Conservation (phyloP, 2,113 vertebrate species). For the Thymallus thymallus region DNA sequence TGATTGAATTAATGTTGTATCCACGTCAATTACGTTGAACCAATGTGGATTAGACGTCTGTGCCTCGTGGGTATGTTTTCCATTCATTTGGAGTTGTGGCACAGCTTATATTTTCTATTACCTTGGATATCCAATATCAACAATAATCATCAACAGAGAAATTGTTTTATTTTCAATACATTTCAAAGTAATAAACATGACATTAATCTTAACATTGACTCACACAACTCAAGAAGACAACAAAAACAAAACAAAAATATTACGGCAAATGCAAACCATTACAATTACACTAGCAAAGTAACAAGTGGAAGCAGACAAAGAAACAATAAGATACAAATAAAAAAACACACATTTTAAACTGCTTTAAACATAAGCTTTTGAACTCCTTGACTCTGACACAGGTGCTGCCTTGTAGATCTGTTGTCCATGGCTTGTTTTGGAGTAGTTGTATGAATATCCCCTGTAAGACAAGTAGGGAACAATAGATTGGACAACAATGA, state of each 20-base stretch:
- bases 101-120: too few species aligned
- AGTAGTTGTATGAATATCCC: conserved; percentile 52
- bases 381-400: conserved; percentile 32
- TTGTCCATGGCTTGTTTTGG: conserved; percentile 23
- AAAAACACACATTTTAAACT: neutral
- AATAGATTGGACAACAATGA: conserved; percentile 1
- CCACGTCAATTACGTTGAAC: neutral
- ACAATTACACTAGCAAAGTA: neutral
- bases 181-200: neutral
- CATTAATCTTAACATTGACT: neutral
- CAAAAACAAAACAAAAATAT: neutral
- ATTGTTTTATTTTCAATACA: neutral
- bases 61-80: too few species aligned
- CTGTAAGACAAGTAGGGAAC: conserved; percentile 42
- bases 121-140: too few species aligned
- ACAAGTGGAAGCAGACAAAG: neutral
- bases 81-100: too few species aligned
- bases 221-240: neutral
- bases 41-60: too few species aligned
- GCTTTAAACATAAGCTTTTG: conserved; percentile 67
- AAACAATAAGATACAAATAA: neutral
- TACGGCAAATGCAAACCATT: neutral
- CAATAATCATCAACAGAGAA: too few species aligned
- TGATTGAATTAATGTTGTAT: too few species aligned
- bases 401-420: conserved; percentile 62